Evolutionary conservation across 2,888 invertebrate species (phyloP), one percentile per base, ranked within the genome.

Genomic region (Drosophila robusta): DNA sequence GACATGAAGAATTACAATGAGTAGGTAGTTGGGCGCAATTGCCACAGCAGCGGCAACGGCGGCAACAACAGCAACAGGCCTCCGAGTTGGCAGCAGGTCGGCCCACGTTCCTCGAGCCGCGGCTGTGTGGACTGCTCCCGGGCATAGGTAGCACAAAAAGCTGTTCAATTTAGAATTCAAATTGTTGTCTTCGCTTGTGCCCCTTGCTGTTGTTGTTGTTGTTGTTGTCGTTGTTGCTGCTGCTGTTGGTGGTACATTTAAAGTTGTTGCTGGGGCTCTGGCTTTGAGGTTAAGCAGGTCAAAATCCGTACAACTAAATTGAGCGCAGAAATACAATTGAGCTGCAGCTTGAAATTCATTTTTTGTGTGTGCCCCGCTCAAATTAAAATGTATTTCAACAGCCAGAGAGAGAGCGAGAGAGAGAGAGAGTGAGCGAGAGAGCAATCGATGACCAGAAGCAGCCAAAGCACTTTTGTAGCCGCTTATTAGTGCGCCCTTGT

Each of bases 251-350:
- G 70, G 63, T 57, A 67, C 65, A 65, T 66, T 67, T 68, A 52
- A 55, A 69, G 63, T 66, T 69, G 63, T 45, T 74, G 62, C 41
- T 66, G 68, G 77, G 82, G 71, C 76, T 73, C 71, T 57, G 73
- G 73, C 69, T 80, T 76, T 81, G 81, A 86, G 90, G 91, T 91
- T 90, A 91, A 89, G 80, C 91, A 91, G 91, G 91, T 91, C 91
- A 90, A 90, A 90, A 84, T 90, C 87, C 81, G 89, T 91, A 91
- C 91, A 90, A 91, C 91, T 91, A 91, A 91, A 91, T 91, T 91
- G 90, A 91, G 90, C 90, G 80, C 81, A 89, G 84, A 86, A 78
- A 86, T 81, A 88, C 83, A 90, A 90, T 88, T 85, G 90, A 71
- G 75, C 65, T 55, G 54, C 38, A 67, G 57, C 61, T 58, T 52